Percentiles rank a stretch among this genome's conserved stretches.
phyloP scores from a whole-genome alignment of 2,797 vertebrate species.

The Xenopus petersii region DNA sequence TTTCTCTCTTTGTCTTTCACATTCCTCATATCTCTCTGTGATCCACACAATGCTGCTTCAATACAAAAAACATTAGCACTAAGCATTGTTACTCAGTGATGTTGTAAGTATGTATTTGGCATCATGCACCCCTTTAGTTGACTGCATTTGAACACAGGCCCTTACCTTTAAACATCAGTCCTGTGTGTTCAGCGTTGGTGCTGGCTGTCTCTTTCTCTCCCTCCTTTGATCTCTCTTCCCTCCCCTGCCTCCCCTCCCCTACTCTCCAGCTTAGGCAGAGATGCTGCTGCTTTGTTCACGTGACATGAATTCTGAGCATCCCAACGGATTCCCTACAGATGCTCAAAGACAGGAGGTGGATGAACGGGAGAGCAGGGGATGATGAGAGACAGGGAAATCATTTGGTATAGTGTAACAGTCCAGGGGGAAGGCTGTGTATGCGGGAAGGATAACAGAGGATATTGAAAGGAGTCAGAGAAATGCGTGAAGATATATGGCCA shows the following conservation, averaged over 20 bases:
- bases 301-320: conserved; percentile 66
- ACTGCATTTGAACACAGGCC: conserved; percentile 6
- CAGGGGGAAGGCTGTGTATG: background rate
- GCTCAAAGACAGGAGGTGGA: conserved; percentile 9
- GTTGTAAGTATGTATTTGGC: background rate
- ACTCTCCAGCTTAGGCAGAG: conserved; percentile 54
- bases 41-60: background rate
- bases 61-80: background rate
- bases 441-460: background rate
- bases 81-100: background rate
- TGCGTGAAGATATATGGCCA: background rate
- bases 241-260: conserved; percentile 10
- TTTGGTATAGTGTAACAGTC: background rate
- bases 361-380: conserved; percentile 8
- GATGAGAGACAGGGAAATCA: background rate
- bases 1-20: conserved; percentile 6
- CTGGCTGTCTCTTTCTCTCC: conserved; percentile 14
- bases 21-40: background rate
- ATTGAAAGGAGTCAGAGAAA: background rate
- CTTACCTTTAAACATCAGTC: conserved; percentile 17
- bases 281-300: conserved; percentile 54
- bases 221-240: conserved; percentile 34
- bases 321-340: conserved; percentile 54
- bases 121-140: background rate
- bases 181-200: background rate